Conservation (phyloP, 2,888 invertebrate genomes). For the Incurvaria masculella region DNA sequence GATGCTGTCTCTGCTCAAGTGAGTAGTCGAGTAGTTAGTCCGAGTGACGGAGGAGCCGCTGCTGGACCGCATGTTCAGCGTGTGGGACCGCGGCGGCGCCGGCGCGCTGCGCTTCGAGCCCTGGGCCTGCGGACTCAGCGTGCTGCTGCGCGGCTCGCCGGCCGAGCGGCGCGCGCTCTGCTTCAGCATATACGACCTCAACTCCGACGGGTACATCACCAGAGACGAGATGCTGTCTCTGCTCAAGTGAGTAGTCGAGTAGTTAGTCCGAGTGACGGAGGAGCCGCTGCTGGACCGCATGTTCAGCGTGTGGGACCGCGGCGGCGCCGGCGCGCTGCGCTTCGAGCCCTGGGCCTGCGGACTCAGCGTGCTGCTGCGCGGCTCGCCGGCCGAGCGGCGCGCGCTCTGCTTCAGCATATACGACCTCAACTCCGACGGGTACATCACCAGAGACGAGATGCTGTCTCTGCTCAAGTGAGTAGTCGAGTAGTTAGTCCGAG, state of each 20-base stretch:
- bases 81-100: conserved; percentile 66
- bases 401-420: conserved; percentile 74
- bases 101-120: conserved; percentile 57
- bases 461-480: conserved; percentile 67
- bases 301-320: conserved; percentile 71
- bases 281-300: conserved; percentile 76
- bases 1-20: conserved; percentile 74
- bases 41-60: conserved; percentile 78
- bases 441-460: conserved; percentile 80
- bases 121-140: conserved; percentile 72
- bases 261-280: conserved; percentile 77
- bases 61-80: conserved; percentile 73
- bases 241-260: conserved; percentile 62
- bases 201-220: conserved; percentile 75
- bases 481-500: conserved; percentile 70
- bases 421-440: conserved; percentile 78
- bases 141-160: conserved; percentile 67
- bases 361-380: conserved; percentile 69
- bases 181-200: conserved; percentile 77
- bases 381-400: conserved; percentile 65
- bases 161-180: conserved; percentile 69
- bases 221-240: conserved; percentile 81
- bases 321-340: conserved; percentile 53
- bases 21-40: conserved; percentile 63
- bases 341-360: conserved; percentile 72